Evolutionary conservation across 1,140 invertebrate genomes (phyloP).

Genomic region (Glomeris maerens): DNA sequence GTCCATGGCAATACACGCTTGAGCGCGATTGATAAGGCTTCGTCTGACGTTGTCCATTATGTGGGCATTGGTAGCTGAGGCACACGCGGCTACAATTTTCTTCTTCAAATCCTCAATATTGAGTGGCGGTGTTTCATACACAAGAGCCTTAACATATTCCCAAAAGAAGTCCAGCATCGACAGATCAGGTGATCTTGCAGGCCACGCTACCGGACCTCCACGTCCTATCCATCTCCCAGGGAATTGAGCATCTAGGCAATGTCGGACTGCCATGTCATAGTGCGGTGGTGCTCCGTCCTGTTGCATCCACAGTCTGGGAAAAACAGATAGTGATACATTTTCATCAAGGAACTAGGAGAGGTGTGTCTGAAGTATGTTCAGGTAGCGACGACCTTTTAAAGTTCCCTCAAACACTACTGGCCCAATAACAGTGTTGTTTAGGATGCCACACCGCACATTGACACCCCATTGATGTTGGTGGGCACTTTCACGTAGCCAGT

Average conservation of each 20-base stretch:
- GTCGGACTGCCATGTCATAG: conserved; percentile 21
- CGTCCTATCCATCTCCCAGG: conserved; percentile 30
- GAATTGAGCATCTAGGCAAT: conserved; percentile 25
- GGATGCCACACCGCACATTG: conserved; percentile 27
- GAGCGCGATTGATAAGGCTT: too few relatives aligned
- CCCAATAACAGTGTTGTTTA: conserved; percentile 24
- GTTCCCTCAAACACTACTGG: conserved; percentile 23
- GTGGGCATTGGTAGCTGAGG: too few relatives aligned
- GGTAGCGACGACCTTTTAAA: conserved; percentile 20
- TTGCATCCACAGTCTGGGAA: conserved; percentile 23
- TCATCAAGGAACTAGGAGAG: conserved; percentile 22
- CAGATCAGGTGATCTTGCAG: too few relatives aligned
- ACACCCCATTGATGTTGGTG: conserved; percentile 27
- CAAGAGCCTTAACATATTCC: too few relatives aligned
- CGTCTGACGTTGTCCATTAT: too few relatives aligned
- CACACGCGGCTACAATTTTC: too few relatives aligned
- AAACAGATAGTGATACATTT: conserved; percentile 20
- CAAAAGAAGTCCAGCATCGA: conserved; percentile 30
- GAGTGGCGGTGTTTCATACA: too few relatives aligned
- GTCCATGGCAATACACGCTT: too few relatives aligned
- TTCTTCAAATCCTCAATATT: too few relatives aligned
- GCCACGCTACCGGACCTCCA: conserved; percentile 23
- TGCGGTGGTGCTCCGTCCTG: conserved; percentile 24
- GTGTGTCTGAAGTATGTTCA: conserved; percentile 22
- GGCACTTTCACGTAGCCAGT: conserved; percentile 22